Evolutionary conservation across 1,140 invertebrate genomes (phyloP).

Genomic region (Listronotus oregonensis): DNA sequence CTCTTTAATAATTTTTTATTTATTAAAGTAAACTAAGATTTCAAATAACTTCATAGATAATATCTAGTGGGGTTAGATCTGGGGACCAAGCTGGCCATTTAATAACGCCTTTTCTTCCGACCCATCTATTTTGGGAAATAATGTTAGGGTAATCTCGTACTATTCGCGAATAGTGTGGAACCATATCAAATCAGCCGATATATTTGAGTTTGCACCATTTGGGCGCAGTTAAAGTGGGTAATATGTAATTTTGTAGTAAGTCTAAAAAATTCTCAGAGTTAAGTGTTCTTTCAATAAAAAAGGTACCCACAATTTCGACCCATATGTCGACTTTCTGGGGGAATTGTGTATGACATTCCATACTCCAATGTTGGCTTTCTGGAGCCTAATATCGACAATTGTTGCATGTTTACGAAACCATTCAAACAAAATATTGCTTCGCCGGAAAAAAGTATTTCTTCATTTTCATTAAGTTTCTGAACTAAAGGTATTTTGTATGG

Average conservation of each 20-base stretch:
- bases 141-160: conserved; percentile 2
- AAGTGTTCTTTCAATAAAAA: no score
- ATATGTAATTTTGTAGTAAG: conserved; percentile 5
- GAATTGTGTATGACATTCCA: background rate
- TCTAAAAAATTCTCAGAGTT: no score
- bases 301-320: background rate
- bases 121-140: conserved; percentile 3
- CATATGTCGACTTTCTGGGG: background rate
- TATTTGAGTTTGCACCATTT: background rate
- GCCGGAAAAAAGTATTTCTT: background rate
- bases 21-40: no score
- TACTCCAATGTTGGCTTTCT: no score
- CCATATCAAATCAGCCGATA: no score
- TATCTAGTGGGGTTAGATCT: conserved; percentile 14
- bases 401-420: conserved; percentile 3
- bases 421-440: conserved; percentile 9
- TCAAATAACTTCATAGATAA: no score
- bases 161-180: conserved; percentile 9
- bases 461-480: conserved; percentile 31
- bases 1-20: no score
- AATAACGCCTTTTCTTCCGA: background rate
- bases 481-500: conserved; percentile 17
- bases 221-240: background rate
- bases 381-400: background rate
- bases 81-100: background rate